Base-by-base conservation (phyloP, 2,113 vertebrate genomes). In the Phocoena phocoena region DNA sequence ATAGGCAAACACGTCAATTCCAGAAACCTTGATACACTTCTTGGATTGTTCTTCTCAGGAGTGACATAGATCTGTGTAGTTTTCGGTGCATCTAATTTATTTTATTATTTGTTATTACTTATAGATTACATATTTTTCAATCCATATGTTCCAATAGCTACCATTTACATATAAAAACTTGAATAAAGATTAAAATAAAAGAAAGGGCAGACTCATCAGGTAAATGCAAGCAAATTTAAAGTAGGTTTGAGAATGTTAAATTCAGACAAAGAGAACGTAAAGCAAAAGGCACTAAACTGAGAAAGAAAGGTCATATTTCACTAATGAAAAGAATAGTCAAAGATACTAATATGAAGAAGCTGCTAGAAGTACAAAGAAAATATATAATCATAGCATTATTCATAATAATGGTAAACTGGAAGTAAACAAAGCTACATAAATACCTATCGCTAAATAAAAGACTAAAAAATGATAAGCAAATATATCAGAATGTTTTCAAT, bases 151-250 rank as follows among this genome's bases (percentile, higher is more conserved):
- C 53, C 38, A 70, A 73, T 36, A 86, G n/a, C 33, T 65, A 93
- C 33, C 2, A 47, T 80, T 95, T 97, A 23, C 31, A 50, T 50
- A 55, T 47, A 31, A 87, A 86, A 76, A 65, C 1, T 82, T 89
- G 87, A 33, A 79, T 77, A 84, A 90, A 67, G 23, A 10, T 89
- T 90, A 80, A 84, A 81, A 68, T 38, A 62, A 96, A 93, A 83
- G 63, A 95, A 93, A 70, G 17, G 44, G 8, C 36, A 93, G 8
- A 74, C 41, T 58, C 17, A 26, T 67, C 67, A 96, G 33, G n/a
- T 84, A 95, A 84, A 86, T 92, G 50, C 5, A 80, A 89, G 26
- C 2, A 81, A 70, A 86, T 63, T 60, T 94, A 86, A 96, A 92
- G 4, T 74, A 73, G 20, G 41, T 33, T 89, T 96, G 53, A 89